These are phyloP conservation scores for Nephila pilipes DNA, from an alignment of 1,140 invertebrate species.

Conservation along the genomic window DNA sequence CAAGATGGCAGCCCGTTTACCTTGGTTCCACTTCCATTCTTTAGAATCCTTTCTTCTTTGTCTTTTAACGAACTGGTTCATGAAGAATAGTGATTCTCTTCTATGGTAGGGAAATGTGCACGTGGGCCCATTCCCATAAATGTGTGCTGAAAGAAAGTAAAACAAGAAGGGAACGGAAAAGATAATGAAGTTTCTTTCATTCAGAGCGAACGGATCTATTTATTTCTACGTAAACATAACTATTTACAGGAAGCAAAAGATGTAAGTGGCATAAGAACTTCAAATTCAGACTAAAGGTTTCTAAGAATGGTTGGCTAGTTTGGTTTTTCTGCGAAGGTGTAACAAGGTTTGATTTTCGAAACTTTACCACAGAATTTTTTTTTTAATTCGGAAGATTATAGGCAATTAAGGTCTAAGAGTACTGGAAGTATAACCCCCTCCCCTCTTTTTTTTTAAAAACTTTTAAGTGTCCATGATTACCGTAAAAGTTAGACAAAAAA, in stretches of 20 bases:
- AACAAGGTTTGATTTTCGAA: too few relatives aligned
- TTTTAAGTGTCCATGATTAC: too few relatives aligned
- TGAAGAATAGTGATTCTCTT: conserved; percentile 23
- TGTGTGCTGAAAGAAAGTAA: conserved; percentile 8
- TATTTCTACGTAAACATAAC: background rate
- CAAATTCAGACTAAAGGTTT: too few relatives aligned
- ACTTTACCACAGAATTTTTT: too few relatives aligned
- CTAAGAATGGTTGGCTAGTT: too few relatives aligned
- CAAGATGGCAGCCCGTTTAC: conserved; percentile 54
- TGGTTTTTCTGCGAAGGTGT: too few relatives aligned
- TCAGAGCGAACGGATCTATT: background rate
- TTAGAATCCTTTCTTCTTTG: conserved; percentile 51
- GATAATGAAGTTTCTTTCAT: background rate
- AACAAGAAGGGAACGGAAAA: background rate
- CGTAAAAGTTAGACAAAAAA: too few relatives aligned
- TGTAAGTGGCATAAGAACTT: too few relatives aligned
- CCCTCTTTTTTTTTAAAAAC: too few relatives aligned
- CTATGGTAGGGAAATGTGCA: background rate
- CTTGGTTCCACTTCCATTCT: conserved; percentile 62
- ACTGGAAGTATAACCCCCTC: too few relatives aligned
- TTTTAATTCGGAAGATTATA: too few relatives aligned
- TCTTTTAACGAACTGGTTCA: conserved; percentile 58
- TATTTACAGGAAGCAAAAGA: background rate
- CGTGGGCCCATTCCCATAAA: conserved; percentile 3
- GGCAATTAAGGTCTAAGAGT: too few relatives aligned